phyloP scores from a whole-genome alignment of 1,140 invertebrate genomes.

The Drosophila sproati region DNA sequence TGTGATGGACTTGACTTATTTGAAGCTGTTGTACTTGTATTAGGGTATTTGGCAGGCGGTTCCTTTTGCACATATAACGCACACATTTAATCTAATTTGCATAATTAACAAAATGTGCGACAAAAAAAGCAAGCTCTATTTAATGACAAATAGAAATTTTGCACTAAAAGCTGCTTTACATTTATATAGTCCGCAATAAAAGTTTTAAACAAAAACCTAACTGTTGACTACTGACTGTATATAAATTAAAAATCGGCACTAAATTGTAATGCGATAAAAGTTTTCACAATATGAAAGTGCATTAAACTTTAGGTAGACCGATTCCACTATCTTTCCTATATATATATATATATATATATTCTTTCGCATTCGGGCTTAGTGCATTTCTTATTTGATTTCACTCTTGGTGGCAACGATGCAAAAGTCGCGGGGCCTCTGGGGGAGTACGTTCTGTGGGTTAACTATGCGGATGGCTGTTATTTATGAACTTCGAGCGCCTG shows the following conservation, averaged over 20 bases:
- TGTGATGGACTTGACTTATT: background rate
- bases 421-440: background rate
- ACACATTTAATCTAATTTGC: background rate
- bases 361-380: background rate
- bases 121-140: background rate
- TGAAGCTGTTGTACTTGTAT: background rate
- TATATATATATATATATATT: background rate
- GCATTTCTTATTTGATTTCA: constrained; percentile 1
- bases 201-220: background rate
- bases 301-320: background rate
- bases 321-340: background rate
- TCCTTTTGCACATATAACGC: background rate
- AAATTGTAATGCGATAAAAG: background rate
- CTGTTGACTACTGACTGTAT: background rate
- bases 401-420: background rate
- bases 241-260: background rate
- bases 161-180: background rate
- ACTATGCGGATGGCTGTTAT: constrained; percentile 36
- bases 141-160: background rate
- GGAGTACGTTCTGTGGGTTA: background rate
- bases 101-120: background rate
- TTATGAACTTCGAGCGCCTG: constrained; percentile 68
- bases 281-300: too few species aligned
- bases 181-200: background rate
- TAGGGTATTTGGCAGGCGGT: too few species aligned